Percentiles rank a stretch among this genome's conserved stretches.
Evolutionary conservation across 2,113 vertebrate genomes (phyloP).

Genomic region (Mobula birostris): DNA sequence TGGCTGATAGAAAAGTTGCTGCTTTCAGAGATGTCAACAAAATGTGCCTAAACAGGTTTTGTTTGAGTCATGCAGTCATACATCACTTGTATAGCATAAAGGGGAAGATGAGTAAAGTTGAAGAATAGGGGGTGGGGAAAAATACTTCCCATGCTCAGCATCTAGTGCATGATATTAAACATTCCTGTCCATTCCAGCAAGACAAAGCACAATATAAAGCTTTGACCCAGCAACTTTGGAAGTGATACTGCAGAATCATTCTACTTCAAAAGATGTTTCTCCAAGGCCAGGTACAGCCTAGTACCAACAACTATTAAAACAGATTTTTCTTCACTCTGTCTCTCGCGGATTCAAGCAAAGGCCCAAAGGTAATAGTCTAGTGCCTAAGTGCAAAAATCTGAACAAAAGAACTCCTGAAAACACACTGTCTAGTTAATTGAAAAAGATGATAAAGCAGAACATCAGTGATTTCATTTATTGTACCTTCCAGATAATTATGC

Average conservation of each 20-base stretch:
- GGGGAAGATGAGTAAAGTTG: too few species aligned
- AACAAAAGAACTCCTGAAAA: not conserved
- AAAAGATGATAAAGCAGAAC: not conserved
- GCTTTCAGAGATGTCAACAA: not conserved
- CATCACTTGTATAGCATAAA: too few species aligned
- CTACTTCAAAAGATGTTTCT: not conserved
- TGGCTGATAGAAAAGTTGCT: not conserved
- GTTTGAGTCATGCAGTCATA: too few species aligned
- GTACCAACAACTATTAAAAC: not conserved
- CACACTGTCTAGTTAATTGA: not conserved
- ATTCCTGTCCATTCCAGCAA: not conserved
- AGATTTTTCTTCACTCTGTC: not conserved
- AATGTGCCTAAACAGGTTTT: too few species aligned
- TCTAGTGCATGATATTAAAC: not conserved
- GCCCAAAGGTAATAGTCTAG: not conserved
- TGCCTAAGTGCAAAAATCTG: not conserved
- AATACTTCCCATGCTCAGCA: not conserved
- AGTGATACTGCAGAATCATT: not conserved
- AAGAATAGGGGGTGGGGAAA: too few species aligned
- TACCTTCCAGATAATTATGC: constrained; percentile 81
- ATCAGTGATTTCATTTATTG: not conserved
- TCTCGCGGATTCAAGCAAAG: not conserved
- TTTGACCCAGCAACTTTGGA: not conserved
- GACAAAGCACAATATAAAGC: not conserved
- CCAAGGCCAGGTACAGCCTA: not conserved